phyloP scores from a whole-genome alignment of 2,888 invertebrate genomes.

The Phytoseiulus persimilis region DNA sequence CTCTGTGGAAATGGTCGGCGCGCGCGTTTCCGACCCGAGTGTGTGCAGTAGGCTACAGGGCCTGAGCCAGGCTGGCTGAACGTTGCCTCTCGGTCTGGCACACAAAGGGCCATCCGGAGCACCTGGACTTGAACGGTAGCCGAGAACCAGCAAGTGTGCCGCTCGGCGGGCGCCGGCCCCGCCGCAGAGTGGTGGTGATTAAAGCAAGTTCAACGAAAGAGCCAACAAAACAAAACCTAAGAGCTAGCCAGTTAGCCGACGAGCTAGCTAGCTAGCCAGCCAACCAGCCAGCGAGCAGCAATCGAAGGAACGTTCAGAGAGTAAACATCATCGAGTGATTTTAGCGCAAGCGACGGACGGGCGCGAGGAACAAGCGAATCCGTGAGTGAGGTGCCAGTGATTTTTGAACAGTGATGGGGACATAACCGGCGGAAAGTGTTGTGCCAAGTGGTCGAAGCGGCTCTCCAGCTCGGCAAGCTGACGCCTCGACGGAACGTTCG shows the following conservation, averaged over 20 bases:
- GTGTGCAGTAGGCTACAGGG: slow-evolving; percentile 37
- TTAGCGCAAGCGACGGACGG: not conserved
- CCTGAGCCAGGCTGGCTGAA: slow-evolving; percentile 27
- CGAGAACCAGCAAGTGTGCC: not conserved
- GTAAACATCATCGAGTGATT: slow-evolving; percentile 6
- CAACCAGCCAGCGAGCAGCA: not conserved
- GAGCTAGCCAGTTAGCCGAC: not conserved
- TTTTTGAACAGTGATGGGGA: slow-evolving; percentile 5
- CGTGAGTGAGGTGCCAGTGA: not conserved
- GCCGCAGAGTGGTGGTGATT: not conserved
- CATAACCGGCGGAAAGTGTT: not conserved
- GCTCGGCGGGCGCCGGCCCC: slow-evolving; percentile 5
- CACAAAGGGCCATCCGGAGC: not conserved
- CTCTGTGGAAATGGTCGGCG: not conserved
- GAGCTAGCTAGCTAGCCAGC: not conserved
- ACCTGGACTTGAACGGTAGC: not conserved
- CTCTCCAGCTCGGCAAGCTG: not conserved
- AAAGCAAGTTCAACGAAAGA: not conserved
- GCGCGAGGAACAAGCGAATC: not conserved
- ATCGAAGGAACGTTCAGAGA: not conserved
- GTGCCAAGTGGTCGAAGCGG: not conserved
- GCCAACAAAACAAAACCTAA: not conserved
- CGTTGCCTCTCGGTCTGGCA: slow-evolving; percentile 5
- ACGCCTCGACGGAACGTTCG: not conserved
- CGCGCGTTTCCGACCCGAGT: not conserved